A percentile compares a stretch with the other conserved stretches of the same genome.
Conservation (phyloP, 2,797 vertebrate genomes). For the Manis crassicaudata region DNA sequence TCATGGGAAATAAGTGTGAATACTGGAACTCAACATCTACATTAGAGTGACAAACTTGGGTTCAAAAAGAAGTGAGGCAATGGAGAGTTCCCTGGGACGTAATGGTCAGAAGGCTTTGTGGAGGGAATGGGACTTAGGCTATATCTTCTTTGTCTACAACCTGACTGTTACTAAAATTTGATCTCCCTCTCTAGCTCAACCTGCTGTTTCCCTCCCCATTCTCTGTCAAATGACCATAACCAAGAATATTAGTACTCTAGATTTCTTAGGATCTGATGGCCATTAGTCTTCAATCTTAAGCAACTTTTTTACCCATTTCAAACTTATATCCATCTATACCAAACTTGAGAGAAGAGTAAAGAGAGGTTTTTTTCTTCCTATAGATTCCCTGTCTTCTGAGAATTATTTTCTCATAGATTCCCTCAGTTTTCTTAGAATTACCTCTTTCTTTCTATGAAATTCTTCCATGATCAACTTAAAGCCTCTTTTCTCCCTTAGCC, state of each 20-base stretch:
- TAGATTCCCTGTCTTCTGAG: background rate
- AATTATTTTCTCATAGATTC: background rate
- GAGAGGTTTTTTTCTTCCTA: background rate
- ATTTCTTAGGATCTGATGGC: background rate
- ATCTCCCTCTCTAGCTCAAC: background rate
- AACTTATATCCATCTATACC: background rate
- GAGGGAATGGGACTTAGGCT: background rate
- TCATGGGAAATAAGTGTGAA: constrained; percentile 18
- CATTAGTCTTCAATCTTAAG: background rate
- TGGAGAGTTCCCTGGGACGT: background rate
- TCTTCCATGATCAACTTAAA: constrained; percentile 12
- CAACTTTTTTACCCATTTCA: background rate
- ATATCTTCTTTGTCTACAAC: background rate
- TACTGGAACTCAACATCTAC: background rate
- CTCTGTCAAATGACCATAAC: constrained; percentile 21
- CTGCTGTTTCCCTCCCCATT: background rate
- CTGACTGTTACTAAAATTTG: background rate
- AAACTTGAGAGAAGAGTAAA: background rate
- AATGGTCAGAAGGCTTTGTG: background rate
- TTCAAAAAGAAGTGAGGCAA: constrained; percentile 1
- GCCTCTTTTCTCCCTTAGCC: background rate
- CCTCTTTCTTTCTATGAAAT: constrained; percentile 25
- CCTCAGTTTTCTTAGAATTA: background rate
- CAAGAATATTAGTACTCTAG: background rate
- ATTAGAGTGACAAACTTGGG: background rate